Conservation (phyloP, 2,113 vertebrate species). For the Boulengeromyrus knoepffleri region DNA sequence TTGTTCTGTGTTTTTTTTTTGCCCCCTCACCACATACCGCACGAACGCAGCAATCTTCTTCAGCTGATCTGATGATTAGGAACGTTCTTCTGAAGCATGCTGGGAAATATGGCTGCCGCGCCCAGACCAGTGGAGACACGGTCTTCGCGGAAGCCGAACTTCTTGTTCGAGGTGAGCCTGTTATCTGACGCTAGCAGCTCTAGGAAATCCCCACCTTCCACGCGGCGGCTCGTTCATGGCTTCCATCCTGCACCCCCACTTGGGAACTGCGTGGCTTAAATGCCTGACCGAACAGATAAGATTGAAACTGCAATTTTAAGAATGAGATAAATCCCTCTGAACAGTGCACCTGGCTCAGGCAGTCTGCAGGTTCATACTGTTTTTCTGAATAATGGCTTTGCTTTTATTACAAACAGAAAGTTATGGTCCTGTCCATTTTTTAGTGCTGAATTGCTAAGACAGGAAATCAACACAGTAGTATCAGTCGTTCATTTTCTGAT, state of each 20-base stretch:
- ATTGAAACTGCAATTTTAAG: not conserved
- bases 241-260: not conserved
- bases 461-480: not conserved
- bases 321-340: constrained; percentile 1
- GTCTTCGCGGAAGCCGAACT: constrained; percentile 82
- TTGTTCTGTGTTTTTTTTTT: not conserved
- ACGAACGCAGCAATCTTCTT: constrained; percentile 81
- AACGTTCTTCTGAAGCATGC: constrained; percentile 92
- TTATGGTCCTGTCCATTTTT: not conserved
- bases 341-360: not conserved
- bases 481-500: not conserved
- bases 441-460: not conserved
- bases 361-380: not conserved
- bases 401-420: not conserved
- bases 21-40: constrained; percentile 42
- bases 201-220: not conserved
- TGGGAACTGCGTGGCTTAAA: not conserved
- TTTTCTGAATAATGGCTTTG: not conserved
- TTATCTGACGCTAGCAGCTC: not conserved
- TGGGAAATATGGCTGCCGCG: constrained; percentile 85
- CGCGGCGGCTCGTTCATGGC: not conserved
- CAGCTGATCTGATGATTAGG: constrained; percentile 96
- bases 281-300: constrained; percentile 1
- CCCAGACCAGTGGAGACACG: constrained; percentile 83
- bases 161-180: constrained; percentile 82